Conservation (phyloP, 2,797 vertebrate genomes). For the Glyptemys insculpta region DNA sequence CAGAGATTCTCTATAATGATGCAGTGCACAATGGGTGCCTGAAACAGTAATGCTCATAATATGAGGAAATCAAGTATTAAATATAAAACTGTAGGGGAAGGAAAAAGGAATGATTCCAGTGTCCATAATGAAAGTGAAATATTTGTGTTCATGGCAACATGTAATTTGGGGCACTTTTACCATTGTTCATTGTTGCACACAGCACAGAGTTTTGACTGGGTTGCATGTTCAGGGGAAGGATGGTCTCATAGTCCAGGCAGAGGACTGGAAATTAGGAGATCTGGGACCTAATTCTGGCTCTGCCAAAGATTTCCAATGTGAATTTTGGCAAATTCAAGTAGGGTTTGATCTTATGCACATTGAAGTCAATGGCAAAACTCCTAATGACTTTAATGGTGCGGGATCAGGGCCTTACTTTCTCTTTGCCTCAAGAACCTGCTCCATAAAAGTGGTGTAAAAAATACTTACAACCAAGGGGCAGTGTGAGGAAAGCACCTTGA, state of each 20-base stretch:
- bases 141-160: not conserved
- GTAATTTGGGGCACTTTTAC: not conserved
- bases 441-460: not conserved
- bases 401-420: not conserved
- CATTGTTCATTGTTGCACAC: too few species aligned
- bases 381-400: not conserved
- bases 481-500: not conserved
- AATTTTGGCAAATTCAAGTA: accelerated
- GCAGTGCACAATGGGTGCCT: not conserved
- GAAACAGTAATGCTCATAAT: not conserved
- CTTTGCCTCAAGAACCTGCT: accelerated
- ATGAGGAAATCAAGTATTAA: not conserved
- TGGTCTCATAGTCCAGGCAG: not conserved
- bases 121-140: not conserved
- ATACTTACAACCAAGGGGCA: not conserved
- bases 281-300: not conserved
- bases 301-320: accelerated
- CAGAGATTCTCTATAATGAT: not conserved
- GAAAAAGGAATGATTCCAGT: not conserved
- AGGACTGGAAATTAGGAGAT: not conserved
- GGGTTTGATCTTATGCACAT: accelerated
- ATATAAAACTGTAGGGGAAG: not conserved
- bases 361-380: not conserved
- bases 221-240: not conserved
- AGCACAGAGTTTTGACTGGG: not conserved